Evolutionary conservation across 2,797 vertebrate species (phyloP).

Genomic region (Phrynocephalus guinanensis): DNA sequence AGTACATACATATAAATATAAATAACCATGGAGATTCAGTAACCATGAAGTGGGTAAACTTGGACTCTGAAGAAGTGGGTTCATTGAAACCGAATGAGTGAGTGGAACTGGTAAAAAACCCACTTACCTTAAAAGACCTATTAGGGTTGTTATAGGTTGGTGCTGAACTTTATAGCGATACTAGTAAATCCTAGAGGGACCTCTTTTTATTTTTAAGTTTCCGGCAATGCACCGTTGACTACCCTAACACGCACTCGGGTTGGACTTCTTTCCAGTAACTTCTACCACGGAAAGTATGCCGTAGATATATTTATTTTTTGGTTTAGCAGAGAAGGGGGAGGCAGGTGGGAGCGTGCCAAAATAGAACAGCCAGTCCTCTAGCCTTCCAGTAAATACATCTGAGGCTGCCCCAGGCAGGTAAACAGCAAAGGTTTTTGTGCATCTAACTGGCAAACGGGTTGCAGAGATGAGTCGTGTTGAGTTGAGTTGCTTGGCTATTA

Average conservation of each 20-base stretch:
- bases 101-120: too few relatives aligned
- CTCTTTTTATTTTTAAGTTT: too few relatives aligned
- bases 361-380: constrained; percentile 72
- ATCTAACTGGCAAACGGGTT: constrained; percentile 62
- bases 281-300: neutral
- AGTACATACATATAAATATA: too few relatives aligned
- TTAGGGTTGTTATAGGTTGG: too few relatives aligned
- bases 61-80: too few relatives aligned
- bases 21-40: too few relatives aligned
- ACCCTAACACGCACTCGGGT: neutral
- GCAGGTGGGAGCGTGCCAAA: constrained; percentile 51
- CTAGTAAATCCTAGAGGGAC: too few relatives aligned
- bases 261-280: neutral
- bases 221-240: too few relatives aligned
- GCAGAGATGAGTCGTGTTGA: accelerated
- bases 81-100: too few relatives aligned
- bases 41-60: too few relatives aligned
- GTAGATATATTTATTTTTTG: accelerated
- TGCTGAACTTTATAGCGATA: too few relatives aligned
- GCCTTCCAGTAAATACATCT: constrained; percentile 70
- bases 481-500: neutral
- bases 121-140: too few relatives aligned
- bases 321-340: constrained; percentile 17
- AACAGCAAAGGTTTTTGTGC: constrained; percentile 70
- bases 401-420: constrained; percentile 64